Conservation (phyloP, 2,888 invertebrate species). For the Yponomeuta malinellus region DNA sequence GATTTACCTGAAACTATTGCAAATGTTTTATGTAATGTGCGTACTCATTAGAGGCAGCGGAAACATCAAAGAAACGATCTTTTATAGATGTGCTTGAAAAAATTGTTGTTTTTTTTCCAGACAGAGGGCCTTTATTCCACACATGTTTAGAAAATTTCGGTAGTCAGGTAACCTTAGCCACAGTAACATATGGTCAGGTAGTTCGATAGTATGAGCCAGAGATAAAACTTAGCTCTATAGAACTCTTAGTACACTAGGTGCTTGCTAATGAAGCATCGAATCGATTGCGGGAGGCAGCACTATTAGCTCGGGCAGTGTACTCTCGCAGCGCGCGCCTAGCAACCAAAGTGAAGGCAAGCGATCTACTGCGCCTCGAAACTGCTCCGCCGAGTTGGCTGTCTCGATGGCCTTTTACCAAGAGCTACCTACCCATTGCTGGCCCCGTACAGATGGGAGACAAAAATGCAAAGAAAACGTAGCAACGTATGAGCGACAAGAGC, state of each 20-base stretch:
- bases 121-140: too few species aligned
- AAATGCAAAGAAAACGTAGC: slow-evolving; percentile 17
- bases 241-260: too few species aligned
- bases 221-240: too few species aligned
- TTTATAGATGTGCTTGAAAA: too few species aligned
- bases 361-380: slow-evolving; percentile 44
- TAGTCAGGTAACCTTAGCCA: too few species aligned
- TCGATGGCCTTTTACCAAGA: background rate
- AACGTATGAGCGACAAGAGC: slow-evolving; percentile 25
- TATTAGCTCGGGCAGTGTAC: slow-evolving; percentile 55
- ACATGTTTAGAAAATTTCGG: too few species aligned
- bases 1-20: too few species aligned
- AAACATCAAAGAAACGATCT: too few species aligned
- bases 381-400: slow-evolving; percentile 28
- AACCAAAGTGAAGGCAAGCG: slow-evolving; percentile 68
- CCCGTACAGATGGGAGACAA: background rate
- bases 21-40: too few species aligned
- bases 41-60: too few species aligned
- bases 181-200: too few species aligned
- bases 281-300: slow-evolving; percentile 28
- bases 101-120: too few species aligned
- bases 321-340: slow-evolving; percentile 53
- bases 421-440: slow-evolving; percentile 29
- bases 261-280: background rate
- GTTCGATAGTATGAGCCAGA: background rate